phyloP scores from a whole-genome alignment of 2,113 vertebrate species.

The Sceloporus undulatus region DNA sequence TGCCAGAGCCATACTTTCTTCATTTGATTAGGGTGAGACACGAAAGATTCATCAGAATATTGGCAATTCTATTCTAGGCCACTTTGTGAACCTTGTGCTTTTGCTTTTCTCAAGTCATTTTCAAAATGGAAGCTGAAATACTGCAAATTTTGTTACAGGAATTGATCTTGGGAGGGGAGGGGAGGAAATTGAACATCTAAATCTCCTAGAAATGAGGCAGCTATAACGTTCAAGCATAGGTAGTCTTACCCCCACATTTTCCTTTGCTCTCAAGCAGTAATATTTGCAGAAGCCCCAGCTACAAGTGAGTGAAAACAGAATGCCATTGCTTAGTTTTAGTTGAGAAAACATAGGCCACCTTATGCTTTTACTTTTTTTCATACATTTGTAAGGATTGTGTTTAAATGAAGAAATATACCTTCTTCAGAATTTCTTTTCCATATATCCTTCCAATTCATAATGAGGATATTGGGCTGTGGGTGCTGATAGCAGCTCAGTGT shows the following conservation, averaged over 20 bases:
- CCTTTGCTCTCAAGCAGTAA: background rate
- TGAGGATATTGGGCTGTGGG: background rate
- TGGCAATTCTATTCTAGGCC: constrained; percentile 46
- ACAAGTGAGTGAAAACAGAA: background rate
- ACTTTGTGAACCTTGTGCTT: constrained; percentile 46
- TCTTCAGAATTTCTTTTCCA: background rate
- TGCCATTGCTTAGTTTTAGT: background rate
- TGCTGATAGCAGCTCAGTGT: background rate
- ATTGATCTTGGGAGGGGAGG: constrained; percentile 15
- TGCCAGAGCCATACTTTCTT: constrained; percentile 24
- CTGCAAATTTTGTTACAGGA: constrained; percentile 45
- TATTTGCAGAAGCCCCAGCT: constrained; percentile 1
- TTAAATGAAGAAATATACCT: background rate
- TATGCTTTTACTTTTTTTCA: constrained; percentile 13
- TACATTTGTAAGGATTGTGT: background rate
- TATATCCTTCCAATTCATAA: background rate
- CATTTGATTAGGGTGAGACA: constrained; percentile 12
- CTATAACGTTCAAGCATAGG: accelerated
- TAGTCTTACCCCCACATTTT: background rate
- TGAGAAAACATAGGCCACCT: background rate
- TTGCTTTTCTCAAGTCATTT: constrained; percentile 55
- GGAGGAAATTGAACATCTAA: constrained; percentile 38
- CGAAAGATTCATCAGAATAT: constrained; percentile 45
- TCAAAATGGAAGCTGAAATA: constrained; percentile 52
- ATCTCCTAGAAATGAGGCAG: constrained; percentile 18